Conservation (phyloP, 2,888 invertebrate species). For the Hydrotaea diabolus region DNA sequence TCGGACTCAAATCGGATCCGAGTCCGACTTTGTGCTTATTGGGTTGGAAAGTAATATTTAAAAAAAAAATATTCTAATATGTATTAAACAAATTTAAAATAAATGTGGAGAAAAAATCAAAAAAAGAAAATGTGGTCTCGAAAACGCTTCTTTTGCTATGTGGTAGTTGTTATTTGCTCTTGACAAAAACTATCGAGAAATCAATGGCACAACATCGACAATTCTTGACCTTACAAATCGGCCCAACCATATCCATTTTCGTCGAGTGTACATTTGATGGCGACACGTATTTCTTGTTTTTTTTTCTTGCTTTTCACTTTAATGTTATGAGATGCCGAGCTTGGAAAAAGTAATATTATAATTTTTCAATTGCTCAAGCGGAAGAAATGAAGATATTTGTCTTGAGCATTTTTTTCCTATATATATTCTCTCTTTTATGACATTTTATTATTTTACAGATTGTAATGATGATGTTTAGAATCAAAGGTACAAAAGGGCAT, state of each 20-base stretch:
- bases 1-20: too few relatives aligned
- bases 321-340: neutral
- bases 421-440: neutral
- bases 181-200: too few relatives aligned
- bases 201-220: too few relatives aligned
- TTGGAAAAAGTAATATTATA: slow-evolving; percentile 15
- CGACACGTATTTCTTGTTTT: neutral
- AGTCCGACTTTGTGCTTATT: too few relatives aligned
- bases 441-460: slow-evolving; percentile 8
- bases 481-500: neutral
- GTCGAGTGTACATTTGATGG: slow-evolving; percentile 2
- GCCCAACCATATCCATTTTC: neutral
- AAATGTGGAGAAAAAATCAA: too few relatives aligned
- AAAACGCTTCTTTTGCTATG: too few relatives aligned
- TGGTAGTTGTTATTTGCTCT: too few relatives aligned
- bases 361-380: slow-evolving; percentile 50
- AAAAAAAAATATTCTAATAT: too few relatives aligned
- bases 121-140: too few relatives aligned
- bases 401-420: neutral
- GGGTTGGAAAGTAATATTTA: too few relatives aligned
- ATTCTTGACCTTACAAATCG: too few relatives aligned
- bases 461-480: slow-evolving; percentile 2
- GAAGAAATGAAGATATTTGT: slow-evolving; percentile 40
- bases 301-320: neutral
- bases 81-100: too few relatives aligned